Evolutionary conservation across 1,140 invertebrate genomes (phyloP), one percentile per base, ranked within the genome.

Genomic region (Formica selysi): DNA sequence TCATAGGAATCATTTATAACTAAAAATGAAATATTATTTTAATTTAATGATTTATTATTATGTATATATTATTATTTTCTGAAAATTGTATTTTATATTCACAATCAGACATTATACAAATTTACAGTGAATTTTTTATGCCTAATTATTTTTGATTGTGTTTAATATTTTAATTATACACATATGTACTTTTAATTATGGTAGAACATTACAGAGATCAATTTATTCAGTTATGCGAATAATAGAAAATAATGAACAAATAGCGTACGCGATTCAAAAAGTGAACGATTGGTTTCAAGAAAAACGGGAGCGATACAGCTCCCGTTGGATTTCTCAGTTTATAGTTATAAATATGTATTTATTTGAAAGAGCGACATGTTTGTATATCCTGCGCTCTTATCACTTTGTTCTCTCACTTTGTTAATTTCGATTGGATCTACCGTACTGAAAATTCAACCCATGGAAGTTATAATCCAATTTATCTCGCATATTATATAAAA

Each of bases 201-300:
- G 1, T 32, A n/a, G n/a, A 71, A 81, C 11, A 3, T 70, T 70
- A 57, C 4, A 26, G 0, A 44, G 11, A 36, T 68, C 62, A n/a
- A 51, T 11, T 26, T n/a, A 3, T 8, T 26, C 7, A 54, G n/a
- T 73, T 81, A 41, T 44, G 16, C 11, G 16, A 44, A 1, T 41
- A 81, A 81, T 38, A 81, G 36, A 57, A 19, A 80, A 7, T 79
- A 67, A 79, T 79, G n/a, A 57, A 80, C 48, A 80, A 29, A 70
- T 22, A 80, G 16, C 16, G 22, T 26, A 41, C 1, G 3, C 2
- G 6, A 71, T 81, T 59, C 36, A n/a, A 71, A 81, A 81, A 51
- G 44, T 71, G 22, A 26, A 68, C 29, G n/a, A 29, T 41, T 44
- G 36, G 19, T 81, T 71, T 71, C 16, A 59, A 59, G 32, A 71